Percentiles rank a stretch among this genome's conserved stretches.
Evolutionary conservation across 2,113 vertebrate genomes (phyloP).

Genomic region (Mungos mungo): DNA sequence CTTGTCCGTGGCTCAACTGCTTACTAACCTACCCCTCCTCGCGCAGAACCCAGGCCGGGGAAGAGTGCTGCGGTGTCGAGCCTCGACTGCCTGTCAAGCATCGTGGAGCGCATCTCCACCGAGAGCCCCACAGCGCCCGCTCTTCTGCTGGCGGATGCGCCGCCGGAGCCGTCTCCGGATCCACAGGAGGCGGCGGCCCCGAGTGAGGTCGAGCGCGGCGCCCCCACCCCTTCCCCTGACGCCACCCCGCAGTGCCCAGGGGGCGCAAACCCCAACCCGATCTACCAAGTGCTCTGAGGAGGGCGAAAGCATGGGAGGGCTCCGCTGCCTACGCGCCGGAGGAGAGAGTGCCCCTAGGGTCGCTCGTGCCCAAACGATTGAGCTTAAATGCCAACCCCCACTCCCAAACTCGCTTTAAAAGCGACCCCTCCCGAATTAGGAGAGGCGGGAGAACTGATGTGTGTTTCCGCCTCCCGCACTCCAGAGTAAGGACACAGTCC

Average conservation of each 20-base stretch:
- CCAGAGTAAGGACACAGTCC: neutral
- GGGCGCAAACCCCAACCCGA: constrained; percentile 87
- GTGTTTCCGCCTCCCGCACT: neutral
- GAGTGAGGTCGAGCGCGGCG: constrained; percentile 78
- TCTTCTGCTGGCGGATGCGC: constrained; percentile 83
- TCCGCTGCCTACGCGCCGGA: neutral
- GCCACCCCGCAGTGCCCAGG: constrained; percentile 83
- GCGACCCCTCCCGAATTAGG: neutral
- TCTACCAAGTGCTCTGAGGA: constrained; percentile 95
- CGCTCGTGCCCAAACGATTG: neutral
- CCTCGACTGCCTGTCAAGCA: constrained; percentile 97
- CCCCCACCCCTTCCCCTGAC: constrained; percentile 81
- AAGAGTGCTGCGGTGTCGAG: constrained; percentile 94
- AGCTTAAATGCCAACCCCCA: neutral
- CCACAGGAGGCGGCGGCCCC: constrained; percentile 79
- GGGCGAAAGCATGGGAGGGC: neutral
- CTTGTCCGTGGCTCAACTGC: neutral
- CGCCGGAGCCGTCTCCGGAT: constrained; percentile 83
- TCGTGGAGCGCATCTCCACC: constrained; percentile 98
- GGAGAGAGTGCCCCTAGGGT: neutral
- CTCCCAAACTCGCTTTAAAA: constrained; percentile 62
- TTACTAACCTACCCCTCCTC: neutral
- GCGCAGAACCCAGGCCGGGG: constrained; percentile 85
- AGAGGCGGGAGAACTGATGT: neutral
- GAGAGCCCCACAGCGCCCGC: constrained; percentile 87